These are phyloP conservation scores for Scomberomorus guttatus DNA, from an alignment of 2,797 vertebrate genomes.

Conservation along the genomic window DNA sequence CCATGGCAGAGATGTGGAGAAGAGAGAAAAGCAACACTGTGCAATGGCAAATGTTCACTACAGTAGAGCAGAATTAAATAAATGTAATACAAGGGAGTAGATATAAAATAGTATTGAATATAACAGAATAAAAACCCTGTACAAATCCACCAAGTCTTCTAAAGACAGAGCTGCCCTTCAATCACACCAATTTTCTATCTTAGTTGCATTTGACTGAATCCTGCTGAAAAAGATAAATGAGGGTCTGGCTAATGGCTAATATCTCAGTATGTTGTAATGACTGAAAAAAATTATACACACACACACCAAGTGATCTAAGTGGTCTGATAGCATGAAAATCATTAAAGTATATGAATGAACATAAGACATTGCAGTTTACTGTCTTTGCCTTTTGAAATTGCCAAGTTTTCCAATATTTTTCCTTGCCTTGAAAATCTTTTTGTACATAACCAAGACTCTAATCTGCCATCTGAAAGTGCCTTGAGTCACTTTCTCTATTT, in stretches of 20 bases:
- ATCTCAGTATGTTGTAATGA: neutral
- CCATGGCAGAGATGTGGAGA: slow-evolving; percentile 33
- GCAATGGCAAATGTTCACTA: slow-evolving; percentile 33
- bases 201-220: neutral
- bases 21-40: slow-evolving; percentile 27
- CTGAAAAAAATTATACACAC: neutral
- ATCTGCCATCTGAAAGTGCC: neutral
- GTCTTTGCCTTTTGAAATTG: no score
- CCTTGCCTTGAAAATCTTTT: no score
- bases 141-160: neutral
- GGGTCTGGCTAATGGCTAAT: no score
- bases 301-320: neutral
- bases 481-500: neutral
- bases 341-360: no score
- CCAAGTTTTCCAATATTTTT: no score
- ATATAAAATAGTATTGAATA: neutral
- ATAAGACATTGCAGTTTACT: no score
- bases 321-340: no score
- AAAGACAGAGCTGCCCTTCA: slow-evolving; percentile 1
- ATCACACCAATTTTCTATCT: neutral
- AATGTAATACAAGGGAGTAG: slow-evolving; percentile 24
- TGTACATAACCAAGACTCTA: neutral
- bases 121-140: neutral
- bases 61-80: slow-evolving; percentile 33
- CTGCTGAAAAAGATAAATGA: neutral